phyloP scores from a whole-genome alignment of 1,140 invertebrate species.

The Drosophila nigromelanica region DNA sequence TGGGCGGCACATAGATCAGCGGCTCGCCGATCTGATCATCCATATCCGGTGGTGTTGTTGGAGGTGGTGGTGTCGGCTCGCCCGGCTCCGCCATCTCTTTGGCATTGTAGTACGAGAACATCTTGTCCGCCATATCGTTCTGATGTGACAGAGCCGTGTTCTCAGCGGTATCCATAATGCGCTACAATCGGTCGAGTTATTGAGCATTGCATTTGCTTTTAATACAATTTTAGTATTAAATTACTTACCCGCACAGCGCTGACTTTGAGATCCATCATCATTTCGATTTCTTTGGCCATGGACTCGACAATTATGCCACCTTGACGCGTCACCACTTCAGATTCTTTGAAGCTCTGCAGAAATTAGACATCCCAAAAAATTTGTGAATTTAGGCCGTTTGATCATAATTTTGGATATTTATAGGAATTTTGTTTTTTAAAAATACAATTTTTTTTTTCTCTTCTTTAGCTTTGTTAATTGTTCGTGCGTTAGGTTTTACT shows the following conservation, averaged over 20 bases:
- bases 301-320: constrained; percentile 89
- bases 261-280: constrained; percentile 93
- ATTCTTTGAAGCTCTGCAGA: constrained; percentile 89
- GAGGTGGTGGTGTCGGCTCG: constrained; percentile 83
- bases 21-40: constrained; percentile 85
- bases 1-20: constrained; percentile 84
- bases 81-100: constrained; percentile 87
- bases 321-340: constrained; percentile 88
- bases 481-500: no score
- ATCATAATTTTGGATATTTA: no score
- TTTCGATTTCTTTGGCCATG: constrained; percentile 91
- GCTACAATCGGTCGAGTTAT: constrained; percentile 76
- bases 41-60: constrained; percentile 83
- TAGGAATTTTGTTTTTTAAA: no score
- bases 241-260: constrained; percentile 90
- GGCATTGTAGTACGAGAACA: constrained; percentile 89
- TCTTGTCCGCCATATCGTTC: constrained; percentile 86
- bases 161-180: constrained; percentile 93
- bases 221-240: neutral
- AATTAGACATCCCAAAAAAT: neutral
- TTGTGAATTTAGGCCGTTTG: neutral
- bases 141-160: constrained; percentile 88
- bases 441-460: no score
- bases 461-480: no score
- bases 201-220: neutral